Evolutionary conservation across 2,113 vertebrate genomes (phyloP).

Genomic region (Nestor notabilis): DNA sequence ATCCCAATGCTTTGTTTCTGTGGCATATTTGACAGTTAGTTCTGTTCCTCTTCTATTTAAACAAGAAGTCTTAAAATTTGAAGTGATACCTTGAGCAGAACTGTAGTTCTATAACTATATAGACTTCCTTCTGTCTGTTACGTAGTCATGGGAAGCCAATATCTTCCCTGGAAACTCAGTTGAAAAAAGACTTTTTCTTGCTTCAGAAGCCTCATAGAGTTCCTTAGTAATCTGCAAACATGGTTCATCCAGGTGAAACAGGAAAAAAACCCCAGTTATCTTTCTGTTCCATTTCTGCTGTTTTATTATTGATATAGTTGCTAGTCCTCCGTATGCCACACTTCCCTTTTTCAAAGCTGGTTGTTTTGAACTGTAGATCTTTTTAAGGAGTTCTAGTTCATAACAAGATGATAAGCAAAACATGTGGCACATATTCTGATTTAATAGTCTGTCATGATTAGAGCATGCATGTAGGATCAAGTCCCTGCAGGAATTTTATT

Average conservation of each 20-base stretch:
- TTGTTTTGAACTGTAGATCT: neutral
- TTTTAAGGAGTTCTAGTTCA: neutral
- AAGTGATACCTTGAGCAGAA: neutral
- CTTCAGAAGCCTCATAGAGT: neutral
- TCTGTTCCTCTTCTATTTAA: neutral
- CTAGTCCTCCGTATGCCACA: neutral
- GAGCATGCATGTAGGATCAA: neutral
- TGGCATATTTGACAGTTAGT: neutral
- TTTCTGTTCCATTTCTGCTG: neutral
- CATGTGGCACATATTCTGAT: neutral
- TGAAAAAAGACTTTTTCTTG: neutral
- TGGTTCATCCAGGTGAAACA: neutral
- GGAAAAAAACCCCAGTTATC: neutral
- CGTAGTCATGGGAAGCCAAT: neutral
- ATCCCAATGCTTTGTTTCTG: neutral
- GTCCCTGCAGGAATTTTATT: neutral
- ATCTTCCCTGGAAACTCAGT: neutral
- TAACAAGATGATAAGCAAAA: neutral
- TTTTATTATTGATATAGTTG: neutral
- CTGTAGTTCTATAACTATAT: too few species aligned
- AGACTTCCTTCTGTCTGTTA: neutral
- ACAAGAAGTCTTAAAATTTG: neutral
- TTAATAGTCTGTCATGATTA: neutral
- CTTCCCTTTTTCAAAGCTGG: neutral
- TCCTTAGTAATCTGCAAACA: neutral